Evolutionary conservation across 2,888 invertebrate species (phyloP).

Genomic region (Epirrita christyi): DNA sequence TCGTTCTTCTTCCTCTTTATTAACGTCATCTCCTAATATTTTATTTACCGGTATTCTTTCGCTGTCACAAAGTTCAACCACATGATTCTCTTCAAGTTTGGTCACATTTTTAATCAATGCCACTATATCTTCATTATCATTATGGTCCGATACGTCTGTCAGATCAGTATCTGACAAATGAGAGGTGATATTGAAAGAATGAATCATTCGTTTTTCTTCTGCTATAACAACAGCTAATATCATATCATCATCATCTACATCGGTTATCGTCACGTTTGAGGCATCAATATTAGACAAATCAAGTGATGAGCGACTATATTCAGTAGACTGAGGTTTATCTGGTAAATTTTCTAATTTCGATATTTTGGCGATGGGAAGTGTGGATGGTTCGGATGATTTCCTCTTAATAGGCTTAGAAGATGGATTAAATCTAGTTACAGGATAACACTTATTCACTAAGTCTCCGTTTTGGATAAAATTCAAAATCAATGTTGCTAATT

Average conservation of each 20-base stretch:
- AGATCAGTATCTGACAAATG: constrained; percentile 13
- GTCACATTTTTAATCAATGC: not conserved
- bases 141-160: constrained; percentile 1
- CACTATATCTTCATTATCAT: constrained; percentile 4
- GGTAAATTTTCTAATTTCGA: constrained; percentile 13
- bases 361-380: constrained; percentile 20
- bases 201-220: not conserved
- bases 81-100: no score
- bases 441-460: constrained; percentile 7
- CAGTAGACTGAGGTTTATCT: not conserved
- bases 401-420: constrained; percentile 23
- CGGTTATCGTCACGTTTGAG: not conserved
- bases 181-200: constrained; percentile 2
- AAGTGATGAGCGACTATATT: not conserved
- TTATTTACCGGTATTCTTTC: no score
- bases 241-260: no score
- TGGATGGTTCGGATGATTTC: constrained; percentile 19
- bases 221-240: no score
- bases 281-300: constrained; percentile 9
- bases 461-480: constrained; percentile 22
- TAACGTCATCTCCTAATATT: no score
- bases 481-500: constrained; percentile 22
- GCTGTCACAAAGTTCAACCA: no score
- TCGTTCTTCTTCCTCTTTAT: not conserved
- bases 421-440: not conserved